Conservation (phyloP, 1,140 invertebrate genomes). For the Orius insidiosus region DNA sequence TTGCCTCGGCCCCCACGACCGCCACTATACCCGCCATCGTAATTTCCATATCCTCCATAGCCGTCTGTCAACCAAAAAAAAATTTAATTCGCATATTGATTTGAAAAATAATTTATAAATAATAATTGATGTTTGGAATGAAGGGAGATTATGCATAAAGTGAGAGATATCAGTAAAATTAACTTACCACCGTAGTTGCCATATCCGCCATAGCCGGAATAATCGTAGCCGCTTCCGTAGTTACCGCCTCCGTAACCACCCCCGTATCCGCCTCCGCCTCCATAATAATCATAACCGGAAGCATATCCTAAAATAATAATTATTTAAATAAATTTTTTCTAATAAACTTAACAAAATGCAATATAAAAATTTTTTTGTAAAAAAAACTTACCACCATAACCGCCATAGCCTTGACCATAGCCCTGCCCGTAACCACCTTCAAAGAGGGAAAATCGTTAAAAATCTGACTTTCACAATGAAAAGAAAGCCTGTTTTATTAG, state of each 20-base stretch:
- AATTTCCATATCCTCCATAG: conserved; percentile 50
- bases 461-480: too few species aligned
- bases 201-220: conserved; percentile 31
- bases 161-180: conserved; percentile 41
- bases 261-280: conserved; percentile 17
- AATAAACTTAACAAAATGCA: too few species aligned
- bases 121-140: not conserved
- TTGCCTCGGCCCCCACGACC: conserved; percentile 57
- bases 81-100: conserved; percentile 14
- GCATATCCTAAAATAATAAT: not conserved
- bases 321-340: not conserved
- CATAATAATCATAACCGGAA: conserved; percentile 12
- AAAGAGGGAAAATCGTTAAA: too few species aligned
- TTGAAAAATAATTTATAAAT: conserved; percentile 23
- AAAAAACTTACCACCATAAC: conserved; percentile 28
- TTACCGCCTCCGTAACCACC: conserved; percentile 42
- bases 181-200: conserved; percentile 61
- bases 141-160: not conserved
- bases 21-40: conserved; percentile 62
- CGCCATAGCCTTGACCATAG: conserved; percentile 45
- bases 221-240: conserved; percentile 30
- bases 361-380: not conserved
- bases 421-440: conserved; percentile 22
- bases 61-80: conserved; percentile 43
- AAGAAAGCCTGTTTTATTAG: too few species aligned